Conservation (phyloP, 2,113 vertebrate genomes). For the Sporophila hypoxantha region DNA sequence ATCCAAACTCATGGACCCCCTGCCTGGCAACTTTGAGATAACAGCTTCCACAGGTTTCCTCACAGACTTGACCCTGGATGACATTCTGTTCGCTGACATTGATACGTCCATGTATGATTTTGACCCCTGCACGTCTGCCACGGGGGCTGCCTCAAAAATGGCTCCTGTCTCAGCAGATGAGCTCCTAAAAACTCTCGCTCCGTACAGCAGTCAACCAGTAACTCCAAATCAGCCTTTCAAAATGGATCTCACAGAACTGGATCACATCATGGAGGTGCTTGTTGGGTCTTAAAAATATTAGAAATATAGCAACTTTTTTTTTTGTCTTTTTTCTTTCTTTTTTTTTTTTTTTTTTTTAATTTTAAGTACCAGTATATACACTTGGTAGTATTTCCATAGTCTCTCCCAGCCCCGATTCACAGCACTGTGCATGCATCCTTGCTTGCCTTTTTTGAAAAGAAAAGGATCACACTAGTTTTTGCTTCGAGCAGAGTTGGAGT, state of each 20-base stretch:
- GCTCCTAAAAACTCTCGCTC: conserved; percentile 92
- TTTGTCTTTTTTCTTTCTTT: neutral
- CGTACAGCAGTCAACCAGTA: conserved; percentile 84
- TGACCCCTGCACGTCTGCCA: conserved; percentile 86
- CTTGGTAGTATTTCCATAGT: conserved; percentile 50
- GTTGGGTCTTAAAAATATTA: conserved; percentile 85
- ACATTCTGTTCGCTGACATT: conserved; percentile 96
- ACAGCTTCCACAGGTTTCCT: conserved; percentile 91
- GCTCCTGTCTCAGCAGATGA: conserved; percentile 88
- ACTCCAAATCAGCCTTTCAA: conserved; percentile 97
- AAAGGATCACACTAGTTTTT: conserved; percentile 82
- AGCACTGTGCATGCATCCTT: conserved; percentile 93
- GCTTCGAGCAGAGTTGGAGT: conserved; percentile 92
- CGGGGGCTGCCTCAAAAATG: conserved; percentile 82
- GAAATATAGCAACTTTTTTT: conserved; percentile 27
- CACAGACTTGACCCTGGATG: conserved; percentile 95
- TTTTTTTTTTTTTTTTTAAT: neutral
- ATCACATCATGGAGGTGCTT: conserved; percentile 99
- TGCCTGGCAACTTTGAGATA: conserved; percentile 81
- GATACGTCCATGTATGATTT: conserved; percentile 99
- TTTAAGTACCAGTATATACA: conserved; percentile 50
- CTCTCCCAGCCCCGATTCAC: conserved; percentile 61
- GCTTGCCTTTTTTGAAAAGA: conserved; percentile 86
- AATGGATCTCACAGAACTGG: conserved; percentile 97
- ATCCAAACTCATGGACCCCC: conserved; percentile 78